Base-by-base conservation (phyloP, 2,113 vertebrate species). In the Melospiza melodia region DNA sequence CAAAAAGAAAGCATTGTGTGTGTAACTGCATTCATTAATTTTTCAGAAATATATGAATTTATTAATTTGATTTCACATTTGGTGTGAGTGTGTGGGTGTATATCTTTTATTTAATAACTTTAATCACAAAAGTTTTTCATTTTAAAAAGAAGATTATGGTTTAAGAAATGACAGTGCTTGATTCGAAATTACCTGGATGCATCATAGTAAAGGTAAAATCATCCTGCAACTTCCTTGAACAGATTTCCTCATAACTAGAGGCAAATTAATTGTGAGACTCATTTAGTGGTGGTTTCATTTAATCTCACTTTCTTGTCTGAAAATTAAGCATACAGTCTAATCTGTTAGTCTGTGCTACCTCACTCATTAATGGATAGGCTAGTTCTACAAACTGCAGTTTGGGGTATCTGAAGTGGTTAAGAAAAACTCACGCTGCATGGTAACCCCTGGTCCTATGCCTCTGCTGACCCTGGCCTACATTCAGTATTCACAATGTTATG, bases 341-440 rank as follows among this genome's bases (percentile, higher is more conserved):
- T 37, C 20, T 84, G 17, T 63, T 49, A 1, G 23, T 58, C 23
- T 81, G 20, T 77, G 15, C 11, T 69, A 37, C 23, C 11, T 74
- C 31, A 15, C 6, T 44, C 5, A 2, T 54, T 54, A 51, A 28
- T 4, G 15, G 46, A 55, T 8, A 54, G 6, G 4, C 2, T 59
- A 33, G 15, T 35, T 48, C 39, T 66, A 22, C 4, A 54, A 16
- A 20, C 9, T 33, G 8, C 9, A 52, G 15, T 43, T 58, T 77
- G 24, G 7, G 11, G 9, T 17, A 31, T 57, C n/a, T 73, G 27
- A 28, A 49, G 19, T 12, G 6, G 2, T 14, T 37, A 21, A 73
- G 18, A 44, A 22, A 80, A 83, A 49, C 6, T 37, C 9, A 8
- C 0, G 0, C 16, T 84, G 52, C 58, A 62, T 3, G 1, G 0